Base-by-base conservation (phyloP, 2,888 invertebrate species). In the Brachylomia viminalis region DNA sequence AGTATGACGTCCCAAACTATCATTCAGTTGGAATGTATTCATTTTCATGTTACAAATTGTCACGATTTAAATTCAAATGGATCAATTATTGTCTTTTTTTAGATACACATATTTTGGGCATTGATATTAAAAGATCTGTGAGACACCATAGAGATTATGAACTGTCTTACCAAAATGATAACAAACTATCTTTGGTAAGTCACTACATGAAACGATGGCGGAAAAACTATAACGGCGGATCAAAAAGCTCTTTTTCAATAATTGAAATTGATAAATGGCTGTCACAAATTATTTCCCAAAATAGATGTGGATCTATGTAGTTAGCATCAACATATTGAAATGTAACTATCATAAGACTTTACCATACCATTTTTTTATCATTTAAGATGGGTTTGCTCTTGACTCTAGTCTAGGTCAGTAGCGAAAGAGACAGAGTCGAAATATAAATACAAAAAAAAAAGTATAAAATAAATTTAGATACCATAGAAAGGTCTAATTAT, bases 21-120 rank as follows among this genome's bases (percentile, higher is more conserved):
- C 45, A 64, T 68, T 67, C 58, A 20, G 15, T 20, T 54, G 8
- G 45, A 58, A 71, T 56, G 52, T 58, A 52, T 67, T 69, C 0
- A 66, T 54, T 80, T 62, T 0, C 0, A 42, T 2, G 11, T 11
- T 52, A 81, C 0, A 61, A 61, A 30, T 33, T 2, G 15, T 13
- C 2, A 15, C 17, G 7, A 33, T 56, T 75, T 54, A 10, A 42
- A 47, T 49, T 1, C 20, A 52, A 38, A 10, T 2, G 4, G 15
- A 30, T 13, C 33, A 45, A 0, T 47, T 27, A 0, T 47, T 27
- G 2, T n/a, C 0, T 76, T 45, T 54, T 38, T 23, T 30, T 0
- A n/a, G 4, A 27, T n/a, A n/a, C n/a, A 8, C 4, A 0, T n/a
- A n/a, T n/a, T 42, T n/a, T 59, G 30, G 42, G 4, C 1, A 20